Percentiles rank a stretch among this genome's conserved stretches.
Conservation (phyloP, 2,888 invertebrate genomes). For the Conomelus anceps region DNA sequence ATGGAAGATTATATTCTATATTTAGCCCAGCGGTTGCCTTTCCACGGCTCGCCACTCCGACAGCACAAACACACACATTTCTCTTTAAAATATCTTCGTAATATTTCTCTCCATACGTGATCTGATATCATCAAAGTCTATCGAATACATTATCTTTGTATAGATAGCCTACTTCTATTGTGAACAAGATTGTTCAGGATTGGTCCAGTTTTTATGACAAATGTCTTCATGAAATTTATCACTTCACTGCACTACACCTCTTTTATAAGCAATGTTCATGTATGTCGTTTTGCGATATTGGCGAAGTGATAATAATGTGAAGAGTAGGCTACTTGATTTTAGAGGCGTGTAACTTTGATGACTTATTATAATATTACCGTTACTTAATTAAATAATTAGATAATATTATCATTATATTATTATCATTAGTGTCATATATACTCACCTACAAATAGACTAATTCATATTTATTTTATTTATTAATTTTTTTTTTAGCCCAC, state of each 20-base stretch:
- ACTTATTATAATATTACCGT: too few relatives aligned
- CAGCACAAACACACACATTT: too few relatives aligned
- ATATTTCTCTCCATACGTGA: not conserved
- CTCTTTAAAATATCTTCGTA: not conserved
- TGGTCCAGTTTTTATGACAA: not conserved
- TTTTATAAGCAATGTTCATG: not conserved
- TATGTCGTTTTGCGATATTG: not conserved
- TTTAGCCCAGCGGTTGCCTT: too few relatives aligned
- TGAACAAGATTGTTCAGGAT: not conserved
- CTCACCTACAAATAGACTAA: too few relatives aligned
- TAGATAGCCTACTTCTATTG: not conserved
- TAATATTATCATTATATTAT: too few relatives aligned
- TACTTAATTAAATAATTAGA: too few relatives aligned
- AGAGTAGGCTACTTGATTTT: not conserved
- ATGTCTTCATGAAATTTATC: not conserved
- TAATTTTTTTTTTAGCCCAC: too few relatives aligned
- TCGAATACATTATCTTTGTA: not conserved
- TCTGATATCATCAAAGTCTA: not conserved
- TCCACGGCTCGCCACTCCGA: not conserved
- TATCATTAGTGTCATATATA: too few relatives aligned
- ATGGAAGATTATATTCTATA: too few relatives aligned
- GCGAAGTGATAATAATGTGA: not conserved
- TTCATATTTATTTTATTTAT: too few relatives aligned
- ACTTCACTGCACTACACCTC: not conserved
- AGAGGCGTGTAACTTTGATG: not conserved